These are phyloP conservation scores for Polia nebulosa DNA, from an alignment of 2,888 invertebrate species.

Conservation along the genomic window DNA sequence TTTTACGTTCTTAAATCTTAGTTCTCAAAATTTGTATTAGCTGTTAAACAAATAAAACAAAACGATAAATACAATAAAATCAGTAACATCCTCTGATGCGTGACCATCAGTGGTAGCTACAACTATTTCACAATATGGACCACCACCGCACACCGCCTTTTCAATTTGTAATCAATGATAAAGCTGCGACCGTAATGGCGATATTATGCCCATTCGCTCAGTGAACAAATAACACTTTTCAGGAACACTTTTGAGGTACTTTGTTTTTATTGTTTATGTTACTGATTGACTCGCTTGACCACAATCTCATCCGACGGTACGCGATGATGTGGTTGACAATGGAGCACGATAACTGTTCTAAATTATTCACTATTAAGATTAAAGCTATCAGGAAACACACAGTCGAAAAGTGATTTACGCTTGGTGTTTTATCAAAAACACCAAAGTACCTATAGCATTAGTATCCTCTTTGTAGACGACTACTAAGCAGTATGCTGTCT, in stretches of 20 bases:
- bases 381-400: too few relatives aligned
- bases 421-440: too few relatives aligned
- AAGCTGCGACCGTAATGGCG: constrained; percentile 18
- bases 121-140: constrained; percentile 32
- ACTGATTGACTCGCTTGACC: too few relatives aligned
- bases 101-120: constrained; percentile 20
- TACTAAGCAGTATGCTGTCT: too few relatives aligned
- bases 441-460: too few relatives aligned
- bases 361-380: too few relatives aligned
- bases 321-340: background rate
- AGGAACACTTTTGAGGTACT: background rate
- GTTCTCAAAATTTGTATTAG: background rate
- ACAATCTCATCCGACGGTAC: background rate
- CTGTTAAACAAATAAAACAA: background rate
- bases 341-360: too few relatives aligned
- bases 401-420: too few relatives aligned
- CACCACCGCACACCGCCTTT: constrained; percentile 35
- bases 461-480: too few relatives aligned
- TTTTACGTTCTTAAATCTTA: background rate
- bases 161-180: constrained; percentile 52
- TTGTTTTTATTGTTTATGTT: constrained; percentile 16
- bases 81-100: background rate
- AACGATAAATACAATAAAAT: constrained; percentile 22
- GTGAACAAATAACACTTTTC: constrained; percentile 26
- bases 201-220: constrained; percentile 12